Base-by-base conservation (phyloP, 2,888 invertebrate genomes). In the Amiota communis region DNA sequence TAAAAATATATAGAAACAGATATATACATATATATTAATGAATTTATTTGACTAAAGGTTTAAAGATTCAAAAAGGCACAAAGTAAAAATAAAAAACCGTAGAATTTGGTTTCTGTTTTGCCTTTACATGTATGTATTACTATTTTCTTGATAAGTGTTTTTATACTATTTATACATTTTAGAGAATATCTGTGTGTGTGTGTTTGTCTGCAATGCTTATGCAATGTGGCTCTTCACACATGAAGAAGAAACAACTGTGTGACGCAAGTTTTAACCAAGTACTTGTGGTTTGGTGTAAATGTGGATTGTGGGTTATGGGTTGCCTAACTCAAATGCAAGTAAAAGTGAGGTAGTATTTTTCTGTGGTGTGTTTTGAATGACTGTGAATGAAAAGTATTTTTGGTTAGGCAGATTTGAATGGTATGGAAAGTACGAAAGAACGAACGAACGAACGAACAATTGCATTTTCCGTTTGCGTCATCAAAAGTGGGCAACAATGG, bases 1-100 rank as follows among this genome's bases (percentile, higher is more conserved):
- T 96, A 92, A 3, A 93, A 92, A 75, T 65, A 36, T 48, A 65
- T 36, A 12, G 13, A 20, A 13, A 46, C 51, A 12, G 48, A 61
- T n/a, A 69, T 46, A n/a, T 63, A 15, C 46, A 63, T 4, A 59
- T 6, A 17, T 59, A 20, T 20, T 56, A n/a, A 47, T 12, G 47
- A 59, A 61, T 59, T 48, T 17, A 49, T 23, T 9, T 68, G n/a
- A 13, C 17, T 8, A 59, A 59, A 20, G 8, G 12, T 59, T 2
- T 11, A 15, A 47, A 8, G 9, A 51, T 13, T 36, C 1, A 56
- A 36, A 56, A 36, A 3, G 20, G n/a, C 1, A 56, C 15, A 56
- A 36, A 3, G 20, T 13, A 15, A 8, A 20, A 57, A 48, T 1
- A 69, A 36, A 69, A 8, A 69, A n/a, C n/a, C n/a, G n/a, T 1